phyloP scores from a whole-genome alignment of 2,797 vertebrate genomes.

The Enteromius radiatus region DNA sequence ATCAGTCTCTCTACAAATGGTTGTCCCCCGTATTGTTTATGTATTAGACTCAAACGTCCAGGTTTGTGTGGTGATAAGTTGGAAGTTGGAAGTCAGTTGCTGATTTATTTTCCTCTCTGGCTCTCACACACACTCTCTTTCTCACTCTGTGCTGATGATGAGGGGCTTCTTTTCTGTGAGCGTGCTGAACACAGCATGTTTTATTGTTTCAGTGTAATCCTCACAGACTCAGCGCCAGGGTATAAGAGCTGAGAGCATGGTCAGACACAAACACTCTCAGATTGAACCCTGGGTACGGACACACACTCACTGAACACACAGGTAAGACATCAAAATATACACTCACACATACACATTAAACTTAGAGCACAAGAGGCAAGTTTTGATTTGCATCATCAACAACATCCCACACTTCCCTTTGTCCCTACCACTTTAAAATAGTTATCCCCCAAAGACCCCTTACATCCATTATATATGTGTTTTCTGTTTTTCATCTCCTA shows the following conservation, averaged over 20 bases:
- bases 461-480: background rate
- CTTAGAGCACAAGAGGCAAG: background rate
- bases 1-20: background rate
- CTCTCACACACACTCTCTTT: conserved; percentile 53
- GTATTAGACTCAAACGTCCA: background rate
- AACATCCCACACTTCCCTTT: background rate
- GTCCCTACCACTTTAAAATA: background rate
- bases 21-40: background rate
- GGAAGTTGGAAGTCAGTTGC: background rate
- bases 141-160: conserved; percentile 75
- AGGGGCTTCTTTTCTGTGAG: conserved; percentile 75
- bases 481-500: background rate
- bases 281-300: conserved; percentile 73
- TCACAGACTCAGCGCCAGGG: conserved; percentile 76
- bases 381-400: conserved; percentile 2
- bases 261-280: conserved; percentile 72
- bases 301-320: conserved; percentile 71
- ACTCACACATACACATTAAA: conserved; percentile 21
- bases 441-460: background rate
- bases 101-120: conserved; percentile 12
- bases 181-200: conserved; percentile 78
- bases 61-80: background rate
- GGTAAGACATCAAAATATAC: conserved; percentile 68
- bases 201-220: conserved; percentile 78
- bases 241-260: conserved; percentile 75